Base-by-base conservation (phyloP, 2,797 vertebrate species). In the Fratercula arctica region DNA sequence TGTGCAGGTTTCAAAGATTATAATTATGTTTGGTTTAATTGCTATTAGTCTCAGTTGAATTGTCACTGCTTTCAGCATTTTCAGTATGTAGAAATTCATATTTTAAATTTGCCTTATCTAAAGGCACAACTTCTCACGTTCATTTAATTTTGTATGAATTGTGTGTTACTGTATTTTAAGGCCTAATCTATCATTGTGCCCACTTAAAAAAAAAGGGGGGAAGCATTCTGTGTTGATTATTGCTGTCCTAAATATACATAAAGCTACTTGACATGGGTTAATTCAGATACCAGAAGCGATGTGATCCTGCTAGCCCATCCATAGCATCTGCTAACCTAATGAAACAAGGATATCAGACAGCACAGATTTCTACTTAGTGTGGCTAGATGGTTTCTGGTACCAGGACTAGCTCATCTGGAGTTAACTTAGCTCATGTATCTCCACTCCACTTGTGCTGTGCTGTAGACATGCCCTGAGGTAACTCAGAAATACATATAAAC, bases 1-100 rank as follows among this genome's bases (percentile, higher is more conserved):
- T 92, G 80, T 90, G 80, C 63, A 64, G 33, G 90, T 95, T 95
- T 95, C 83, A 85, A 90, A 88, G 45, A 90, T 77, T 88, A 72
- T n/a, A 87, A 91, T 96, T 95, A 90, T 79, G 63, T 93, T 89
- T 94, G 51, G 70, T 76, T 93, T 96, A 92, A 96, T 94, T 95
- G 85, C 87, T 91, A 51, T 88, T 91, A 90, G 67, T 90, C 90
- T 96, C 74, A 84, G 76, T 50, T 93, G 90, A 90, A 91, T 93
- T 90, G 80, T 67, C 80, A 67, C 25, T 76, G 56, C 20, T 91
- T 96, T 93, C 76, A 81, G 28, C 33, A 74, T 67, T 95, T 95
- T 89, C 74, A 85, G 28, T 54, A 35, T 37, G 51, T 24, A 86
- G 50, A 91, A 78, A 66, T 10, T 53, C 37, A 12, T 78, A 70